These are phyloP conservation scores for Chunga burmeisteri DNA, from an alignment of 2,113 vertebrate species.

Conservation along the genomic window DNA sequence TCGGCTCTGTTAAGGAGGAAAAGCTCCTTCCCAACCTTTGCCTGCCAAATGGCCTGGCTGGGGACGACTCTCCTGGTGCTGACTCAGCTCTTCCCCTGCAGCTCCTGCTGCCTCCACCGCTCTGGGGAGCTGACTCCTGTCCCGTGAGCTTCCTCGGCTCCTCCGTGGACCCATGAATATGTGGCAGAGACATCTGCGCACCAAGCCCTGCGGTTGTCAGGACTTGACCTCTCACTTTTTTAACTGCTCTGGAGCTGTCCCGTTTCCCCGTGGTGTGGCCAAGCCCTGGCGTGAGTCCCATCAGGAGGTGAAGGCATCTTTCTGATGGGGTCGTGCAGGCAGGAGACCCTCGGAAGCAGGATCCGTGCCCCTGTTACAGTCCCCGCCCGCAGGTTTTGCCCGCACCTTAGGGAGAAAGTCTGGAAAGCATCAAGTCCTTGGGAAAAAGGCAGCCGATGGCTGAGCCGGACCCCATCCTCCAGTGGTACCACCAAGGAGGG, in stretches of 20 bases:
- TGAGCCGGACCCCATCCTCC: rapidly evolving
- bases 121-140: background rate
- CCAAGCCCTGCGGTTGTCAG: background rate
- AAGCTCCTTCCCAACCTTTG: slow-evolving; percentile 29
- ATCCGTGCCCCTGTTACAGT: background rate
- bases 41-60: background rate
- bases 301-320: background rate
- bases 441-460: background rate
- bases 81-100: background rate
- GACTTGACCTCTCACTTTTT: background rate
- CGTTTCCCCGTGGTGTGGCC: rapidly evolving
- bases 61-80: background rate
- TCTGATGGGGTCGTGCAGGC: background rate
- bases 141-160: rapidly evolving
- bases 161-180: rapidly evolving
- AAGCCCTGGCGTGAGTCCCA: rapidly evolving
- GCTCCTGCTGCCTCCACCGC: background rate
- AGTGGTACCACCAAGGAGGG: background rate
- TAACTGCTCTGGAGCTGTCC: rapidly evolving
- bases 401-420: background rate
- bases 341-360: background rate
- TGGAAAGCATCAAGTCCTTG: background rate
- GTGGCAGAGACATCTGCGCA: background rate
- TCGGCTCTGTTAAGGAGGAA: background rate
- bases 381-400: background rate